Conservation (phyloP, 35 echinoderm and acorn worm species). For the Ophioderma brevispina region DNA sequence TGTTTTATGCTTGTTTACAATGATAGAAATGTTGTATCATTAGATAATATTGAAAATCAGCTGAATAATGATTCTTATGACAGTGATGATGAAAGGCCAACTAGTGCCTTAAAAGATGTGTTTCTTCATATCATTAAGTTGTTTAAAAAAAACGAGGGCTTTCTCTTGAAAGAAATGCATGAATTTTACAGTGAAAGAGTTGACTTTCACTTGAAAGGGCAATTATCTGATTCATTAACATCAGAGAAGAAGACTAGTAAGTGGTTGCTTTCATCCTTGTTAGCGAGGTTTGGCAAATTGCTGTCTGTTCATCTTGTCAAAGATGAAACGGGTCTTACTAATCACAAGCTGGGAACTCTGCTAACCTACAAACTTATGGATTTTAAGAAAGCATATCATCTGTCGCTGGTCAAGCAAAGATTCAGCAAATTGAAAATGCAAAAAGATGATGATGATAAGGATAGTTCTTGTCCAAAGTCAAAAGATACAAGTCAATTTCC, state of each 20-base stretch:
- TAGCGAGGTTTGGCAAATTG: not conserved
- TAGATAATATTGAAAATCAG: not conserved
- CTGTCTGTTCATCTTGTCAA: not conserved
- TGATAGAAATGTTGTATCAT: not conserved
- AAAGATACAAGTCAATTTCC: not conserved
- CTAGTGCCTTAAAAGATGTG: not conserved
- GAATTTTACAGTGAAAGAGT: not conserved
- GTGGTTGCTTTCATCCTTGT: not conserved
- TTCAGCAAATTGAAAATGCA: not conserved
- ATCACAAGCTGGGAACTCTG: not conserved
- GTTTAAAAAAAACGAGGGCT: not conserved
- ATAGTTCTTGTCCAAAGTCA: not conserved
- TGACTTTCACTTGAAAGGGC: not conserved
- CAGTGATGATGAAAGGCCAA: not conserved
- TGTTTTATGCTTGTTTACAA: not conserved
- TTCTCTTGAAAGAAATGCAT: not conserved
- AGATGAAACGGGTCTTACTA: not conserved
- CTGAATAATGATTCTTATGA: not conserved
- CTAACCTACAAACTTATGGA: not conserved
- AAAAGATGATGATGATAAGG: not conserved
- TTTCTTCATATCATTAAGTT: not conserved
- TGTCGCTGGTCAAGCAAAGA: not conserved
- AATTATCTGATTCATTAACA: not conserved
- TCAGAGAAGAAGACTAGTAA: not conserved
- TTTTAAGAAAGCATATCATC: not conserved